Conservation (phyloP, 2,888 invertebrate species). For the Synergus japonicus region DNA sequence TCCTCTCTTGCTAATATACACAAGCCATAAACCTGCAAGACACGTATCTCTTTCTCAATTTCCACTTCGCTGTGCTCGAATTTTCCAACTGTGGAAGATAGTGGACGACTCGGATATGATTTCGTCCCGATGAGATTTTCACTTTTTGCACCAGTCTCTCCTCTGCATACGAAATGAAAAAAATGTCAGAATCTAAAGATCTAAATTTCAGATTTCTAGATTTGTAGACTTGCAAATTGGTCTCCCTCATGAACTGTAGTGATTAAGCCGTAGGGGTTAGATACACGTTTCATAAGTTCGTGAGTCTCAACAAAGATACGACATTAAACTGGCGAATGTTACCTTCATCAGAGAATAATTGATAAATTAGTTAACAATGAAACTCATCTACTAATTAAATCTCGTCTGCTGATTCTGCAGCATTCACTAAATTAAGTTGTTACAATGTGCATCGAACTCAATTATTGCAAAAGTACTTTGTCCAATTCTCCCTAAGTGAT, state of each 20-base stretch:
- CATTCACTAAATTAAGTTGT: background rate
- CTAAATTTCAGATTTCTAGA: background rate
- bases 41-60: conserved; percentile 52
- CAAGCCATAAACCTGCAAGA: conserved; percentile 34
- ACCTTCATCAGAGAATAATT: background rate
- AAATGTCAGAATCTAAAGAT: background rate
- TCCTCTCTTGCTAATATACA: conserved; percentile 52
- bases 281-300: background rate
- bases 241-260: background rate
- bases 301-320: background rate
- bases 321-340: background rate
- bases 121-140: conserved; percentile 10
- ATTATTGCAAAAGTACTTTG: background rate
- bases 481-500: background rate
- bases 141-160: conserved; percentile 20
- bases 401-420: background rate
- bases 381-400: conserved; percentile 8
- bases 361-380: conserved; percentile 28
- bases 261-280: background rate
- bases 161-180: background rate
- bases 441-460: background rate
- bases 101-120: conserved; percentile 38
- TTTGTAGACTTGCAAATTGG: background rate
- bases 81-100: conserved; percentile 47
- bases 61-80: conserved; percentile 57